Evolutionary conservation across 2,888 invertebrate species (phyloP), one percentile per base, ranked within the genome.

Genomic region (Polylopha cassiicola): DNA sequence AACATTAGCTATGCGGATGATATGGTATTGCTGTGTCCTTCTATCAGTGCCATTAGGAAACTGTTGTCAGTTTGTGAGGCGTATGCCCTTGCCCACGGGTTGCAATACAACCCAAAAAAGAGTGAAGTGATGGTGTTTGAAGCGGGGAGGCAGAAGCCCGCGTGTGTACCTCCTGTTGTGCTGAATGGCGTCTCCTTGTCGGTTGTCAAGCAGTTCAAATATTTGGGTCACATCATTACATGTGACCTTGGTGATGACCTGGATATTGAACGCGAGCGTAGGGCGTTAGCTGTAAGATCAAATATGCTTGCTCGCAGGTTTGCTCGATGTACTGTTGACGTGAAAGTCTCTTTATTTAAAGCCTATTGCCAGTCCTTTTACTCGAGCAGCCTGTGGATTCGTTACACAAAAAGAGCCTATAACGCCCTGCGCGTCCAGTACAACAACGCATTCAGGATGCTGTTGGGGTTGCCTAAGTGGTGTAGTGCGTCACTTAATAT

Each of bases 91-190:
- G 2, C 9, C 6, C 37, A 37, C 11, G 29, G 37, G 6, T 11
- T 37, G 1, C 3, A 5, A 13, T 37, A 37, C 14, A 29, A 37
- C 18, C 2, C 17, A 6, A 17, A 23, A 6, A 38, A 31, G 18
- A 30, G 30, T n/a, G 30, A 38, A 23, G 3, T 31, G 3, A 31
- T 38, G 31, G 18, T 38, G 2, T 38, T 38, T 8, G 30, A 17
- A 24, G 24, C 24, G 3, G 34, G 18, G 2, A 23, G 10, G 9
- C 3, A 23, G 9, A 8, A 4, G 4, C 26, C 27, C n/a, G 15
- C 3, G n/a, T 7, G 3, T 4, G 15, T 32, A 2, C 32, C 32
- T 22, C 22, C 32, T 2, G 9, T 32, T 3, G 3, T 15, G 8
- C 23, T 22, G 2, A 4, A 22, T 32, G 23, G 23, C 4, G 15